These are phyloP conservation scores for Aphelinus certus DNA, from an alignment of 1,140 invertebrate genomes.

Conservation along the genomic window DNA sequence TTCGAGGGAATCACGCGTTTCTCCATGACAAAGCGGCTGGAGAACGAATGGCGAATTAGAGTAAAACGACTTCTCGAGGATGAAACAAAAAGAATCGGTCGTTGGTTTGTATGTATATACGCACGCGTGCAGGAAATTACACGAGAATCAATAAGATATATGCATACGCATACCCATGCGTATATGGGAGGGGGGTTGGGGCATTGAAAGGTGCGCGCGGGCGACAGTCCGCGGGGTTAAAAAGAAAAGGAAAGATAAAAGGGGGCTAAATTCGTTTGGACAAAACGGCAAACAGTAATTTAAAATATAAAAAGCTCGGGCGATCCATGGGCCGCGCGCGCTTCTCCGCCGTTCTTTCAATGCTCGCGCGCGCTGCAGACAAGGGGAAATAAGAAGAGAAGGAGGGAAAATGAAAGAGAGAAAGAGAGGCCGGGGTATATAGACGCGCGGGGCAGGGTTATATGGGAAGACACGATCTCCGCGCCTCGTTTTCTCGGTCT, in stretches of 20 bases:
- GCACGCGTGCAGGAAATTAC: too few relatives aligned
- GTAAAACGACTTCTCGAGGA: too few relatives aligned
- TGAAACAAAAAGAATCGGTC: too few relatives aligned
- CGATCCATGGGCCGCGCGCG: neutral
- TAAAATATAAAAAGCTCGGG: conserved; percentile 29
- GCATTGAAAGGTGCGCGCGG: too few relatives aligned
- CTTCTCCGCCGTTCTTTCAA: neutral
- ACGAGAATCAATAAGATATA: too few relatives aligned
- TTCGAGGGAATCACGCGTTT: too few relatives aligned
- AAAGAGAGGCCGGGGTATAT: neutral
- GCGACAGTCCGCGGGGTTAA: neutral
- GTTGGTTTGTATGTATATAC: too few relatives aligned
- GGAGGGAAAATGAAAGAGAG: conserved; percentile 40
- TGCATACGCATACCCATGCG: too few relatives aligned
- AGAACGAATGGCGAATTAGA: too few relatives aligned
- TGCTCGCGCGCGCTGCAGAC: neutral
- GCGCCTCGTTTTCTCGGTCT: conserved; percentile 32
- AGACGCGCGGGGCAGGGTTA: neutral
- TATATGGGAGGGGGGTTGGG: too few relatives aligned
- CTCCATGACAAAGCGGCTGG: too few relatives aligned
- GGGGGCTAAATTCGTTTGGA: conserved; percentile 16
- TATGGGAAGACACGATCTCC: conserved; percentile 37
- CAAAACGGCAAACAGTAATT: conserved; percentile 36
- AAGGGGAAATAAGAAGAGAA: conserved; percentile 15
- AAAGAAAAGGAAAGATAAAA: neutral